These are phyloP conservation scores for Pyralis farinalis DNA, from an alignment of 2,888 invertebrate genomes.

Conservation along the genomic window DNA sequence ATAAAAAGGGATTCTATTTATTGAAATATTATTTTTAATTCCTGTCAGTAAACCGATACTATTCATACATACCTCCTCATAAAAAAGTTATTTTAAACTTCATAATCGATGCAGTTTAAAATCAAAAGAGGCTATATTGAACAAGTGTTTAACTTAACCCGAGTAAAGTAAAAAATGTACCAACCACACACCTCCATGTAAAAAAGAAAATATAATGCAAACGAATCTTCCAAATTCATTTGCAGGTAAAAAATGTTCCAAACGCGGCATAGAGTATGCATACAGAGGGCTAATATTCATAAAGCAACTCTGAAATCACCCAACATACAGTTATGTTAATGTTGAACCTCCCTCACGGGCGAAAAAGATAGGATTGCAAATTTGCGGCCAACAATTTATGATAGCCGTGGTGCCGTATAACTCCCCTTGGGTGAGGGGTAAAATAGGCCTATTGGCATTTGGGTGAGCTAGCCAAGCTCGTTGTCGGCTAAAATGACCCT, in stretches of 20 bases:
- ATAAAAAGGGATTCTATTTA: too few relatives aligned
- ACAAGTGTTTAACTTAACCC: too few relatives aligned
- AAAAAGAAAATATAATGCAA: neutral
- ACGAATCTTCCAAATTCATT: constrained; percentile 6
- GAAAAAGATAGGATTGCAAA: constrained; percentile 79
- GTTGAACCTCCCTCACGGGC: constrained; percentile 63
- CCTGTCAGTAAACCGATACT: too few relatives aligned
- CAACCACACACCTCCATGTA: neutral
- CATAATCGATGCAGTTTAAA: too few relatives aligned
- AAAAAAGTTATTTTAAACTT: too few relatives aligned
- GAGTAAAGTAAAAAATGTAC: neutral
- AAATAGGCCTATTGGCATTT: constrained; percentile 76
- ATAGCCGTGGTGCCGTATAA: constrained; percentile 46
- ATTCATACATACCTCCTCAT: too few relatives aligned
- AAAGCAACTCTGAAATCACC: constrained; percentile 63
- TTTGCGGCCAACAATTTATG: constrained; percentile 79
- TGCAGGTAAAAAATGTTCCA: constrained; percentile 17
- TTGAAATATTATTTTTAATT: too few relatives aligned
- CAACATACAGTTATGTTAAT: constrained; percentile 76
- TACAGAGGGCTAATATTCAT: constrained; percentile 49
- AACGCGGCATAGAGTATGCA: constrained; percentile 33
- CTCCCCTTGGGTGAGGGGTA: constrained; percentile 61
- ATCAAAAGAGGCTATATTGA: too few relatives aligned
- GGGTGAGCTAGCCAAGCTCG: constrained; percentile 68
- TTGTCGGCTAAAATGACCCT: constrained; percentile 75